phyloP scores from a whole-genome alignment of 1,140 invertebrate genomes.

The Melitaea cinxia region DNA sequence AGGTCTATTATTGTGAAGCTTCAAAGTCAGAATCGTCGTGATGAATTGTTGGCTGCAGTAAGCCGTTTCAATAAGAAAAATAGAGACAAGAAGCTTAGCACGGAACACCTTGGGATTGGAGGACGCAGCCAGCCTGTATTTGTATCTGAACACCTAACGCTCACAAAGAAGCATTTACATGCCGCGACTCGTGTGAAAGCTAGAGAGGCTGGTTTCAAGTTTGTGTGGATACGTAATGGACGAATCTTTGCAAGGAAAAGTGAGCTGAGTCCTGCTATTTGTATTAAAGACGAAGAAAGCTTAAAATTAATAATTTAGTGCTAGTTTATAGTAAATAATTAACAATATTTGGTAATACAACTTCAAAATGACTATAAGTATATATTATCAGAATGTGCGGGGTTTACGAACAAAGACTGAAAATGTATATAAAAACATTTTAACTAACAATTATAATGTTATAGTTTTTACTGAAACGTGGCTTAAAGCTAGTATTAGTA shows the following conservation, averaged over 20 bases:
- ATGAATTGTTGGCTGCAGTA: background rate
- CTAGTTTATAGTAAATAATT: background rate
- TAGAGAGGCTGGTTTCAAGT: background rate
- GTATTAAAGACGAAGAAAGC: background rate
- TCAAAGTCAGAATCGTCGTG: background rate
- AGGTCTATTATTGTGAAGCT: constrained; percentile 6
- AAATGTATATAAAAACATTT: constrained; percentile 20
- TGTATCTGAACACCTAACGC: constrained; percentile 9
- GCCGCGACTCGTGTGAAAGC: constrained; percentile 1
- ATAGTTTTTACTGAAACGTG: constrained; percentile 29
- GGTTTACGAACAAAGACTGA: constrained; percentile 24
- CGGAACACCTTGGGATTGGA: background rate
- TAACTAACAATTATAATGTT: constrained; percentile 14
- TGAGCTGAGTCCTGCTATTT: background rate
- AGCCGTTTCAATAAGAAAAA: background rate
- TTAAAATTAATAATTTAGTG: background rate
- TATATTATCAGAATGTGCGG: constrained; percentile 34
- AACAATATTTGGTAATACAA: background rate
- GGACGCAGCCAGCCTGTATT: background rate
- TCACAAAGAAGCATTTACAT: background rate
- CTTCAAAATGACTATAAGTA: constrained; percentile 5
- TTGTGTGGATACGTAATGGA: background rate
- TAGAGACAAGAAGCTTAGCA: background rate
- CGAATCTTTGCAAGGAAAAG: background rate
- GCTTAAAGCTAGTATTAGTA: constrained; percentile 11